A percentile compares a stretch with the other conserved stretches of the same genome.
These are phyloP conservation scores for Taenioides sp. DNA, from an alignment of 2,797 vertebrate genomes.

Conservation along the genomic window DNA sequence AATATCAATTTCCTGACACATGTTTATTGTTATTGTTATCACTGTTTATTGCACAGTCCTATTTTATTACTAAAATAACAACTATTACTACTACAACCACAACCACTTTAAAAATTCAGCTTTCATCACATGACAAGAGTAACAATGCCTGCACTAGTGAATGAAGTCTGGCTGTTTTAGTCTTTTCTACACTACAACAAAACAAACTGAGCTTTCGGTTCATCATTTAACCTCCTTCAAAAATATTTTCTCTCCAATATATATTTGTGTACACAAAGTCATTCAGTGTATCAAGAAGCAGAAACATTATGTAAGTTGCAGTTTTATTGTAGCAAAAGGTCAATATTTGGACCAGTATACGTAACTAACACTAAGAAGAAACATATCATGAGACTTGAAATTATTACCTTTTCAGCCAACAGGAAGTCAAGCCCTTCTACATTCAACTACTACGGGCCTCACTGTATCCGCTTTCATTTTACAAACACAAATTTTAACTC, in stretches of 20 bases:
- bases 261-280: neutral
- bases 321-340: neutral
- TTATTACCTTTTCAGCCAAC: slow-evolving; percentile 1
- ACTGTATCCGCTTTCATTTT: neutral
- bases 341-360: neutral
- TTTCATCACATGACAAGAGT: neutral
- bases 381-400: neutral
- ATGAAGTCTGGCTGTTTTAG: neutral
- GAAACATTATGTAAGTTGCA: neutral
- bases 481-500: neutral
- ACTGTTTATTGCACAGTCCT: no score
- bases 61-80: no score
- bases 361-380: neutral
- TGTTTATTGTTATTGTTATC: no score
- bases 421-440: slow-evolving; percentile 24
- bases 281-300: neutral
- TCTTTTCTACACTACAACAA: neutral
- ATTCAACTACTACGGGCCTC: neutral
- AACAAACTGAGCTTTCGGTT: neutral
- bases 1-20: no score
- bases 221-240: neutral
- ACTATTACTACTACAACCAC: no score
- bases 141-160: neutral
- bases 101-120: neutral
- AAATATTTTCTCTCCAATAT: neutral